Evolutionary conservation across 1,140 invertebrate species (phyloP), one percentile per base, ranked within the genome.

Genomic region (Zaprionus tsacasi): DNA sequence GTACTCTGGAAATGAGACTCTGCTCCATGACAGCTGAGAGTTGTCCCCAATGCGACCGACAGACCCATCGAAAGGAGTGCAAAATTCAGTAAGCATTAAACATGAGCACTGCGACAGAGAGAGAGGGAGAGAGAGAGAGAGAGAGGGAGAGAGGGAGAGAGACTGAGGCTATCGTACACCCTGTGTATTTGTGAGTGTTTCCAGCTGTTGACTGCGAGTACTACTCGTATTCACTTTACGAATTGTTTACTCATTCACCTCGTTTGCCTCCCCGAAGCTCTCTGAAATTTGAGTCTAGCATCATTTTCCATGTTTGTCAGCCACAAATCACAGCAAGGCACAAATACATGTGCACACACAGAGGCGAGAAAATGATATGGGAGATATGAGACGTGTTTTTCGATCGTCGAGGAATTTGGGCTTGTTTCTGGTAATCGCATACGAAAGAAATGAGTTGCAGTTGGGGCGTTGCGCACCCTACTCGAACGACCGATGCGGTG

Each of bases 81-180:
- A 68, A 48, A 75, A 66, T 50, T 60, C 67, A 70, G 64, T 77
- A 70, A 77, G 71, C 76, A 76, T 81, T 75, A 71, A 81, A 78
- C 78, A 81, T 78, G 78, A 78, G 48, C 67, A 70, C 59, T 55
- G 36, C 38, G 33, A 45, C 43, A 43, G 7, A 43, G 13, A 43
- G 38, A 43, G 38, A n/a, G 13, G 13, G 38, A 15, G 40, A n/a
- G n/a, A 43, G 7, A 43, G 13, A 43, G 38, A 43, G 38, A n/a
- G 13, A 5, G 38, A 15, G 40, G n/a, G 7, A 43, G 13, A 43
- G 38, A 43, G 38, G 6, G 13, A 5, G 38, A 15, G 40, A n/a
- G n/a, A 43, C 35, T 21, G 21, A 21, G 21, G 63, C 48, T 63
- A 71, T 52, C 69, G 58, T 56, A 35, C 54, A 65, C 25, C 55